Base-by-base conservation (phyloP, 2,888 invertebrate genomes). In the Anaspis maculata region DNA sequence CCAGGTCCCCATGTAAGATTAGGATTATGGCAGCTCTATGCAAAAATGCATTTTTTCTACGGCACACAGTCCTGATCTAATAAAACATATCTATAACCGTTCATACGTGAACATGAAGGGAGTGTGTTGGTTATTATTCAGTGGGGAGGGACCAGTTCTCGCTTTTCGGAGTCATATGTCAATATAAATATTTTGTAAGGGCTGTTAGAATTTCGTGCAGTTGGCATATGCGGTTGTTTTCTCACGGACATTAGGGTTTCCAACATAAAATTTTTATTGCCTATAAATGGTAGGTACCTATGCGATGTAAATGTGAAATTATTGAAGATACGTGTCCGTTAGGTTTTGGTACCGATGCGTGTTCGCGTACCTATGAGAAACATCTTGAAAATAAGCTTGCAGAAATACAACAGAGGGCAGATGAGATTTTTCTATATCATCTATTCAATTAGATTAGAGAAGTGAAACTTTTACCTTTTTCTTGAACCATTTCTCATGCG, bases 151-250 rank as follows among this genome's bases (percentile, higher is more conserved):
- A 36, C 37, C 37, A 34, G 37, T 34, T 46, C 44, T 31, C 24
- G 44, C 49, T 49, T 45, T 51, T 49, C 52, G 51, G 57, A 62
- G 57, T 59, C 59, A 61, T 61, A 52, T 61, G 62, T 62, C 61
- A 61, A 58, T 61, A 61, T 61, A 61, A 62, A 61, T 61, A 61
- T 61, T 58, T 57, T 57, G 55, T 56, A 54, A 60, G 59, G 58
- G 56, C 59, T 55, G 58, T 54, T 52, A 56, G 52, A 51, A 46
- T 48, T 48, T 52, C 45, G 46, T 52, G 19, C 19, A n/a, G 51
- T 45, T 46, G 51, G 53, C 52, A 56, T 55, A 53, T 51, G 57
- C 44, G 53, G 58, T 56, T 51, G 51, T 54, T 59, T 62, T 62
- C 62, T 62, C 62, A 62, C 62, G 62, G 52, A 60, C 59, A 57